Base-by-base conservation (phyloP, 53 echinoderm and acorn worm genomes). In the Paelopatides confundens region DNA sequence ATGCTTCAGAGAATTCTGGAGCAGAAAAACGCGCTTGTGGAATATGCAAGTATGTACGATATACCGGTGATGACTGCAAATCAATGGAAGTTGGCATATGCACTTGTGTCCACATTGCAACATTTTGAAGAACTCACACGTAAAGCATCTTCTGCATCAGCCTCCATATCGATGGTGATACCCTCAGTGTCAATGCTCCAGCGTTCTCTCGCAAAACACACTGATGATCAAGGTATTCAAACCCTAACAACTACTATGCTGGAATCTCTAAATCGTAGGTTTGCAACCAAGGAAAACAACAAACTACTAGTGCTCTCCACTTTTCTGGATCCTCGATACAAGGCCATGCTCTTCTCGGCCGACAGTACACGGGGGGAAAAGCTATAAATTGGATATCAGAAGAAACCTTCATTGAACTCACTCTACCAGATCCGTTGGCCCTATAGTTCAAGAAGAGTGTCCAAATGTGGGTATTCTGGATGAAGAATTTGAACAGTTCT, bases 51-150 rank as follows among this genome's bases (percentile, higher is more conserved):
- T 6, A 4, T 76, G 27, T 77, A 87, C 32, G 81, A 88, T 8
- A 78, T 88, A 8, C 88, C 88, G 5, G 30, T 53, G 9, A 88
- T 88, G 88, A 40, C 81, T 8, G 81, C 88, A 63, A 88, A 79
- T 38, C 88, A 77, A 15, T 88, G 88, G 81, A 79, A 65, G 2
- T 35, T 88, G 31, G 65, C 81, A 12, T 2, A 21, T n/a, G 65
- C 81, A 40, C 28, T 88, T 11, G 87, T 88, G 5, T 31, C 37
- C 5, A 32, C 88, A 10, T 35, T 88, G 32, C 17, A 50, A 31
- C 79, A 31, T 43, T 62, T 88, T 79, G 88, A 79, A 40, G 79
- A 78, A 15, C 88, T 88, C 28, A 81, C 88, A 1, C 48, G 65
- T 21, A 78, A 65, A 40, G 65, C 79, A 31, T 88, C 88, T 26